phyloP scores from a whole-genome alignment of 2,113 vertebrate genomes.

The Cyprinus carpio region DNA sequence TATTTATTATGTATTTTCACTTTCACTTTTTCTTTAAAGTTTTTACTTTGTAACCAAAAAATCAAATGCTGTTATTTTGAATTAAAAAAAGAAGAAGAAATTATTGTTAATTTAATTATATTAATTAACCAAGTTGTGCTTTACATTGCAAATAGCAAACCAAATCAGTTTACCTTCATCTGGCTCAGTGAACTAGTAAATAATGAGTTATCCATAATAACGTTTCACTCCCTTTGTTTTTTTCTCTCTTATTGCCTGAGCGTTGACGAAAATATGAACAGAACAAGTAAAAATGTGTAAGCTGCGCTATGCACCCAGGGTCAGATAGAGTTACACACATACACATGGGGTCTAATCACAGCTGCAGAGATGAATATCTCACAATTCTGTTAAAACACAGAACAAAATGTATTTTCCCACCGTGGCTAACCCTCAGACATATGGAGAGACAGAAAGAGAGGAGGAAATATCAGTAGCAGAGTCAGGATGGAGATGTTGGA shows the following conservation, averaged over 20 bases:
- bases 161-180: not conserved
- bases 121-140: too few species aligned
- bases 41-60: too few species aligned
- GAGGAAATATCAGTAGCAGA: not conserved
- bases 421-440: not conserved
- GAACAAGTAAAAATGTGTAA: not conserved
- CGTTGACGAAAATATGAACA: not conserved
- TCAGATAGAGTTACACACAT: not conserved
- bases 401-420: not conserved
- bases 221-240: not conserved
- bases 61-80: too few species aligned
- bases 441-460: constrained; percentile 12
- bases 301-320: not conserved
- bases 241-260: not conserved
- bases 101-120: too few species aligned
- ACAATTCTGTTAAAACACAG: not conserved
- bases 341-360: not conserved
- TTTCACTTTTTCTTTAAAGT: too few species aligned
- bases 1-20: too few species aligned
- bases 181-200: not conserved
- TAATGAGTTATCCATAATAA: not conserved
- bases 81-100: too few species aligned
- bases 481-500: constrained; percentile 4
- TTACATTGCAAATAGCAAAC: too few species aligned
- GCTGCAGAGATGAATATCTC: not conserved